Conservation (phyloP, 2,888 invertebrate species). For the Dynastes maya region DNA sequence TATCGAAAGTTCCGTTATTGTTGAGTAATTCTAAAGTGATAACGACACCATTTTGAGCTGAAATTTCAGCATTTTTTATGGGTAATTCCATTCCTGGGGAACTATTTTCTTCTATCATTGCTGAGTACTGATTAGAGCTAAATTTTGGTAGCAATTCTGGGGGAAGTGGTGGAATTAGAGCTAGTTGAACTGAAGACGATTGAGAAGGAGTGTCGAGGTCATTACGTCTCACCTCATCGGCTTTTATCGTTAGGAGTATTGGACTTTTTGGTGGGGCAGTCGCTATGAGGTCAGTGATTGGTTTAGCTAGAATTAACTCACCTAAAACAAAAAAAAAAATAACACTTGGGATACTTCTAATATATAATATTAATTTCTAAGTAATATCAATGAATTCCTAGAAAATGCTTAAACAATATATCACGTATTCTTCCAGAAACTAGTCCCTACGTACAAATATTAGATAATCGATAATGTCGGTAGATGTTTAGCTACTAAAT, state of each 20-base stretch:
- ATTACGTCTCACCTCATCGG: conserved; percentile 86
- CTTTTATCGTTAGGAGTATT: conserved; percentile 86
- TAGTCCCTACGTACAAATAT: background rate
- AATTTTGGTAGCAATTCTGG: conserved; percentile 65
- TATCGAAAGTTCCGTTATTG: conserved; percentile 92
- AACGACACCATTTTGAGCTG: conserved; percentile 74
- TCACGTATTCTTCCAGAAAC: no score
- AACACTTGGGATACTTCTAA: no score
- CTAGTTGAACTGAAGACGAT: conserved; percentile 87
- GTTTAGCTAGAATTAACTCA: conserved; percentile 79
- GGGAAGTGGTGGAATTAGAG: conserved; percentile 77
- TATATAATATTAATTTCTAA: no score
- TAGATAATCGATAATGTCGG: conserved; percentile 48
- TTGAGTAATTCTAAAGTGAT: conserved; percentile 84
- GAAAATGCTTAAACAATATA: no score
- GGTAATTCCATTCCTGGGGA: conserved; percentile 84
- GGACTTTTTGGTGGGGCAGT: conserved; percentile 89
- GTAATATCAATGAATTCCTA: no score
- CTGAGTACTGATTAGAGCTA: conserved; percentile 75
- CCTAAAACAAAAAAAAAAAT: conserved; percentile 70
- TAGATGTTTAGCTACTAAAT: background rate
- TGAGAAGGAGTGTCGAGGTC: conserved; percentile 81
- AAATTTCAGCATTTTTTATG: conserved; percentile 63
- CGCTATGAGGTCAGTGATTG: conserved; percentile 84
- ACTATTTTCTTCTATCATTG: conserved; percentile 86